phyloP scores from a whole-genome alignment of 2,888 invertebrate species.

The Acleris sparsana region DNA sequence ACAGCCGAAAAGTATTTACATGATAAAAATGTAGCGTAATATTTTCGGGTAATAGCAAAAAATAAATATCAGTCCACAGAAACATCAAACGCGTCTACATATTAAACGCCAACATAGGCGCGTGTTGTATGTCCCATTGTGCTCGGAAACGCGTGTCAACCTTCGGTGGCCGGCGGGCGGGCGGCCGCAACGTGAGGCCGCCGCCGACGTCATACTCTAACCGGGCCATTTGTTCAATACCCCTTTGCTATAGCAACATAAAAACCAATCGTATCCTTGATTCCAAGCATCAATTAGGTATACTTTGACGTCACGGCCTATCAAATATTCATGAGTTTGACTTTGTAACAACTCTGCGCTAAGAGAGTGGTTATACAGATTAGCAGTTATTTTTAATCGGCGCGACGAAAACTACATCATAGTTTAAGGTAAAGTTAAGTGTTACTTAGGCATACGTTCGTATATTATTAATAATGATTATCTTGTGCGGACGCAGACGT shows the following conservation, averaged over 20 bases:
- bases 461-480: too few species aligned
- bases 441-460: too few species aligned
- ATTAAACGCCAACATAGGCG: conserved; percentile 20
- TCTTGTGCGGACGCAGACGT: too few species aligned
- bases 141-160: conserved; percentile 55
- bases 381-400: background rate
- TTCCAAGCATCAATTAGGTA: conserved; percentile 29
- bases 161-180: conserved; percentile 50
- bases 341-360: background rate
- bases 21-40: too few species aligned
- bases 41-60: too few species aligned
- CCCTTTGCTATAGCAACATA: conserved; percentile 38
- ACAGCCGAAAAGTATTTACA: too few species aligned
- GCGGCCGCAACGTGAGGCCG: conserved; percentile 59
- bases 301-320: conserved; percentile 26
- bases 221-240: conserved; percentile 56
- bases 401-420: too few species aligned
- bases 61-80: background rate
- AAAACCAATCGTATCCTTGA: conserved; percentile 29
- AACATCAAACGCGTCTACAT: background rate
- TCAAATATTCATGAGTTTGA: conserved; percentile 24
- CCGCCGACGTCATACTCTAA: conserved; percentile 65
- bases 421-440: too few species aligned
- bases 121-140: conserved; percentile 42
- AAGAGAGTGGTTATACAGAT: background rate